Percentiles rank a stretch among this genome's conserved stretches.
Conservation (phyloP, 2,888 invertebrate species). For the Chesias legatella region DNA sequence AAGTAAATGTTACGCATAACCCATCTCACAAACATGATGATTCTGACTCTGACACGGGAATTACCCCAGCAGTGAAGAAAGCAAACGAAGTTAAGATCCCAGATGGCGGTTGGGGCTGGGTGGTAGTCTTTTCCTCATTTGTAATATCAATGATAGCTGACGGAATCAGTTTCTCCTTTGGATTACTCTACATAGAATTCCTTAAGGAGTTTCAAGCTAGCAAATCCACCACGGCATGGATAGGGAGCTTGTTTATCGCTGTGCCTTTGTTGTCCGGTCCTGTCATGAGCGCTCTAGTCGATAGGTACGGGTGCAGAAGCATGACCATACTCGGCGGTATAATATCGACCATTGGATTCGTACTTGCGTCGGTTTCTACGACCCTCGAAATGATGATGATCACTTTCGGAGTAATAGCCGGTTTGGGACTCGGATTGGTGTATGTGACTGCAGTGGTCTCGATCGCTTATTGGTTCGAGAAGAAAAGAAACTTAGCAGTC, state of each 20-base stretch:
- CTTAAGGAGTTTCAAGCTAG: constrained; percentile 89
- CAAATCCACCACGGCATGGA: constrained; percentile 93
- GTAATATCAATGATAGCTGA: constrained; percentile 94
- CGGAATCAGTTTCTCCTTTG: constrained; percentile 96
- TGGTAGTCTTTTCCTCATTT: constrained; percentile 92
- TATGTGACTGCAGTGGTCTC: constrained; percentile 95
- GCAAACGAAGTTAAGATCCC: constrained; percentile 81
- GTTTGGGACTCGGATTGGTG: constrained; percentile 90
- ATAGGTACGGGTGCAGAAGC: constrained; percentile 90
- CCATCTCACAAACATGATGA: constrained; percentile 30
- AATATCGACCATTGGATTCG: constrained; percentile 87
- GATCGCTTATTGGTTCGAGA: constrained; percentile 96
- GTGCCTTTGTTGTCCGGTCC: constrained; percentile 93
- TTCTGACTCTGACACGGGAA: constrained; percentile 31
- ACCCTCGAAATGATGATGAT: constrained; percentile 89
- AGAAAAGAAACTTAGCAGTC: constrained; percentile 91
- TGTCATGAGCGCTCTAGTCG: constrained; percentile 90
- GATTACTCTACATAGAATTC: constrained; percentile 91
- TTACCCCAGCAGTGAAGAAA: constrained; percentile 30
- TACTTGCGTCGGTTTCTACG: constrained; percentile 85
- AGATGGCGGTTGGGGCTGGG: constrained; percentile 94
- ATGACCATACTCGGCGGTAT: constrained; percentile 88
- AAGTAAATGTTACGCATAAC: constrained; percentile 43
- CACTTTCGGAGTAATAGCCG: constrained; percentile 92
- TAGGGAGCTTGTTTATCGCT: constrained; percentile 93